Evolutionary conservation across 2,113 vertebrate species (phyloP).

Genomic region (Sakesphorus luctuosus): DNA sequence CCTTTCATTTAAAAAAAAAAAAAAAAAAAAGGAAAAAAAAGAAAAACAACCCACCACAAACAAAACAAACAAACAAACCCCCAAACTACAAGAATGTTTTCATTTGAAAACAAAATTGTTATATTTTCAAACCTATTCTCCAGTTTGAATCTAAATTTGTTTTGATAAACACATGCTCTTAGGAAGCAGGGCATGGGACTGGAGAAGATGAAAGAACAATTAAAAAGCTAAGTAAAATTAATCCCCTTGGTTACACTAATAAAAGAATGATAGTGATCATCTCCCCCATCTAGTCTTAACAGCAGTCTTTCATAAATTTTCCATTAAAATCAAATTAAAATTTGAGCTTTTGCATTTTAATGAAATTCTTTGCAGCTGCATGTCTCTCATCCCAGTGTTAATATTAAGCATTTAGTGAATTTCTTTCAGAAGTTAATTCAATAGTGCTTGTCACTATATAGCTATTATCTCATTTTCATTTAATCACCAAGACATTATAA

Average conservation of each 20-base stretch:
- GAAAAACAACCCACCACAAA: too few species aligned
- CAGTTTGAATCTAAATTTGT: not conserved
- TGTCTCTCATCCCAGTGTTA: not conserved
- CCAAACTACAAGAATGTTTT: not conserved
- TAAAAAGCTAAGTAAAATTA: not conserved
- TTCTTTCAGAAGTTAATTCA: constrained; percentile 33
- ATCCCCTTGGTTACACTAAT: not conserved
- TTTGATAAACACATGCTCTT: not conserved
- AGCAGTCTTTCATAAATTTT: constrained; percentile 5
- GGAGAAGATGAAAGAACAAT: not conserved
- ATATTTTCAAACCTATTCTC: not conserved
- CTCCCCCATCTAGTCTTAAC: not conserved
- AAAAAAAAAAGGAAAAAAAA: too few species aligned
- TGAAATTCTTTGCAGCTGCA: not conserved
- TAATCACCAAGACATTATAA: not conserved
- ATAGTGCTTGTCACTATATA: not conserved
- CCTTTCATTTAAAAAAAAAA: not conserved
- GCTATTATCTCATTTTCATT: not conserved
- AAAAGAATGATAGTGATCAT: not conserved
- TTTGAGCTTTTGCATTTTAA: not conserved
- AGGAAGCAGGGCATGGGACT: not conserved
- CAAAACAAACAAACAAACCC: too few species aligned
- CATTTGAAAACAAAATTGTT: not conserved
- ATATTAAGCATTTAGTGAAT: not conserved
- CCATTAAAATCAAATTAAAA: constrained; percentile 18